phyloP scores from a whole-genome alignment of 2,113 vertebrate species.

The Brienomyrus longianalis region DNA sequence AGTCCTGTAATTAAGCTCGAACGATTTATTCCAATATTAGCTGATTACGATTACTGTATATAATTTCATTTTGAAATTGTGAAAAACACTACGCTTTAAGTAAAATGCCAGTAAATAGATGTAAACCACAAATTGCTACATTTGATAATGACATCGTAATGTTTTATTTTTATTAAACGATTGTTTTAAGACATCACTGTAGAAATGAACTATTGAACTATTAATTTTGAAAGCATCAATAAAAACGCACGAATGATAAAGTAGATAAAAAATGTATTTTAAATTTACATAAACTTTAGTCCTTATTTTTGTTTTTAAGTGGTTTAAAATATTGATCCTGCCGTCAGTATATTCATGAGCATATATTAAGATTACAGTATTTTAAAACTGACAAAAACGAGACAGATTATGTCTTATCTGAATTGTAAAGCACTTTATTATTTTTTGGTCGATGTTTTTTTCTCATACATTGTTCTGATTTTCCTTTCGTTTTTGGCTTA shows the following conservation, averaged over 20 bases:
- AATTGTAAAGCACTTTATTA: background rate
- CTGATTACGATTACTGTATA: background rate
- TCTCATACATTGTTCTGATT: background rate
- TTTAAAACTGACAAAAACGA: background rate
- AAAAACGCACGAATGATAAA: background rate
- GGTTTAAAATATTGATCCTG: background rate
- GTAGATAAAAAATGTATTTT: background rate
- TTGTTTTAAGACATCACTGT: background rate
- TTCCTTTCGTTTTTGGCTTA: background rate
- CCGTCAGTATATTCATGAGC: background rate
- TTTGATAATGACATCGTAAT: background rate
- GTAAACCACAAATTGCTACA: background rate
- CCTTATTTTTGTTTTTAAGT: background rate
- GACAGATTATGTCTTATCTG: background rate
- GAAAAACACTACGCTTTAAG: background rate
- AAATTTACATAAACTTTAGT: background rate
- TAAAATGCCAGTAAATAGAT: background rate
- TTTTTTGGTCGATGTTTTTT: background rate
- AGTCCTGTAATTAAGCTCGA: background rate
- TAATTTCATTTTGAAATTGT: background rate
- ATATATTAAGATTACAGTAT: background rate
- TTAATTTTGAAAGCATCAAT: background rate
- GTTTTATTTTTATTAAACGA: background rate
- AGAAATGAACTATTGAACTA: background rate
- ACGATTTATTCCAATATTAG: background rate